These are phyloP conservation scores for Miniopterus natalensis DNA, from an alignment of 2,113 vertebrate genomes.

Conservation along the genomic window DNA sequence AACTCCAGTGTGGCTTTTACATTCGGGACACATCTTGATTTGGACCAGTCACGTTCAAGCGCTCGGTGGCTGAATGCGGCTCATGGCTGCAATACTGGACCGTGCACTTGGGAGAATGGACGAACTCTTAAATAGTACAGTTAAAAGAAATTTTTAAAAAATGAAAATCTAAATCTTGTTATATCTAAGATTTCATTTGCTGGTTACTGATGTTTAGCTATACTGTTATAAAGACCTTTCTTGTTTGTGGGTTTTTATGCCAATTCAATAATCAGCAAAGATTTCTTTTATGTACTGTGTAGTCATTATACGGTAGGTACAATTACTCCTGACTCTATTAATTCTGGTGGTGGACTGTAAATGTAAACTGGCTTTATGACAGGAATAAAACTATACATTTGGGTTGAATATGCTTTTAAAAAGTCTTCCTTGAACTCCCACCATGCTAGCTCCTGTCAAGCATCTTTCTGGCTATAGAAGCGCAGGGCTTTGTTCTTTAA, in stretches of 20 bases:
- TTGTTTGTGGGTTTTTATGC: slow-evolving; percentile 29
- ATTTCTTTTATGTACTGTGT: slow-evolving; percentile 64
- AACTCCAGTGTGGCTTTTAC: not conserved
- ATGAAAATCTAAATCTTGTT: not conserved
- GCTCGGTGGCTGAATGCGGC: not conserved
- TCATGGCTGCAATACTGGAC: not conserved
- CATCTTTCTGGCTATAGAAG: not conserved
- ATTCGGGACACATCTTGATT: not conserved
- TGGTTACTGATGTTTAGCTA: not conserved
- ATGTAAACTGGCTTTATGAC: slow-evolving; percentile 57
- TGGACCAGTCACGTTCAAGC: not conserved
- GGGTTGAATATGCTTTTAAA: slow-evolving; percentile 35
- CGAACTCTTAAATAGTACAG: not conserved
- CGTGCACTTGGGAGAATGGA: not conserved
- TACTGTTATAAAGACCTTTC: slow-evolving; percentile 28
- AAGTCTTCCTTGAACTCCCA: not conserved
- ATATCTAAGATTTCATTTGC: slow-evolving; percentile 14
- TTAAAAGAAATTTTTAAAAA: not conserved
- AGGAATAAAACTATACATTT: slow-evolving; percentile 65
- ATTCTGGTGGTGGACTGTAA: slow-evolving; percentile 45
- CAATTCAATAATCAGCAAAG: slow-evolving; percentile 46
- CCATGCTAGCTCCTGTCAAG: not conserved
- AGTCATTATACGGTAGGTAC: slow-evolving; percentile 61
- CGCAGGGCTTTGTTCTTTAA: not conserved
- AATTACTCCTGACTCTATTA: slow-evolving; percentile 55